Percentiles rank a stretch among this genome's conserved stretches.
Evolutionary conservation across 2,888 invertebrate genomes (phyloP).

Genomic region (Agapostemon virescens): DNA sequence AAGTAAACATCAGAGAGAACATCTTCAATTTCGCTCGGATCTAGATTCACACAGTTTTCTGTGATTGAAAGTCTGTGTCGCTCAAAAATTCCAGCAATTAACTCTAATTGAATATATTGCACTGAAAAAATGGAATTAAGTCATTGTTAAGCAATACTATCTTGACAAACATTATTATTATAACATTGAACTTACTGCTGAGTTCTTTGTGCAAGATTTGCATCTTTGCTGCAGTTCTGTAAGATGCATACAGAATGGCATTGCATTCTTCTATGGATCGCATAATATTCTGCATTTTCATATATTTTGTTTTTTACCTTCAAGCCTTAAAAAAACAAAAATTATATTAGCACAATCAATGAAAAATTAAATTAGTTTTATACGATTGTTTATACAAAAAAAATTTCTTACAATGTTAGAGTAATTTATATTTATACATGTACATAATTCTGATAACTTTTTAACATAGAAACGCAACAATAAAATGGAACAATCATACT

Average conservation of each 20-base stretch:
- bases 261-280: slow-evolving; percentile 84
- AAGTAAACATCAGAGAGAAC: slow-evolving; percentile 88
- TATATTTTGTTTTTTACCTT: slow-evolving; percentile 21
- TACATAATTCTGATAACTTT: neutral
- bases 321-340: slow-evolving; percentile 28
- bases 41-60: slow-evolving; percentile 86
- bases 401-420: neutral
- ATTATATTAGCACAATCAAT: neutral
- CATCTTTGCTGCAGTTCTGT: slow-evolving; percentile 89
- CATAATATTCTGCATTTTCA: slow-evolving; percentile 82
- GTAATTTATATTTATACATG: neutral
- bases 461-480: neutral
- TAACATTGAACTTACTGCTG: slow-evolving; percentile 82
- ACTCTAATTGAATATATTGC: slow-evolving; percentile 81
- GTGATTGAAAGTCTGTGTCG: slow-evolving; percentile 86
- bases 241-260: slow-evolving; percentile 88
- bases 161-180: slow-evolving; percentile 29
- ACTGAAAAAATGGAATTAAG: slow-evolving; percentile 77
- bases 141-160: slow-evolving; percentile 37
- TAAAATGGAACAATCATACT: neutral
- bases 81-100: slow-evolving; percentile 87
- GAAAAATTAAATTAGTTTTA: neutral
- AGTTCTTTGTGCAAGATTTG: slow-evolving; percentile 84
- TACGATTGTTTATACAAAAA: neutral
- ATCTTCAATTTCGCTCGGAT: slow-evolving; percentile 86